Evolutionary conservation across 2,113 vertebrate genomes (phyloP), one percentile per base, ranked within the genome.

Genomic region (Channa maculata): DNA sequence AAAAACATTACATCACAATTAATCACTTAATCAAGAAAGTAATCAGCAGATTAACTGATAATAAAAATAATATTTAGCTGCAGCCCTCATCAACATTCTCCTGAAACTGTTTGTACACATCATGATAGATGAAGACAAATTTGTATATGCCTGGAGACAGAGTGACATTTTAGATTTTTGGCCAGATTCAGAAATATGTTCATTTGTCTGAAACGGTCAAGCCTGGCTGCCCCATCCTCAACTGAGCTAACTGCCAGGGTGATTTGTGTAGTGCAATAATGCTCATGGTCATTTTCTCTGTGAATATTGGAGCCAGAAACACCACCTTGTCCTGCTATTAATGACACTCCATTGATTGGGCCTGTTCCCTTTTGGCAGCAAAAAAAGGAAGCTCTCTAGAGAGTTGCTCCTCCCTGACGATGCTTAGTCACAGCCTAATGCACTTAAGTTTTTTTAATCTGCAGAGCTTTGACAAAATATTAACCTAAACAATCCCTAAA

Each of bases 321-420:
- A 75, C 75, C 85, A 69, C 62, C 58, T 82, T 43, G 51, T 63
- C 57, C 57, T 36, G 57, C 67, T 83, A 76, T 89, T 86, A 90
- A 89, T 80, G 82, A 83, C 65, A 65, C 75, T 77, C 66, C 49
- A 65, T 87, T 83, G 75, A 88, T 86, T 86, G 64, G 71, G 52
- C 8, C 58, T 37, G 33, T 82, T 81, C 50, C 43, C 37, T 44
- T 62, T 78, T 72, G 51, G 51, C 45, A 76, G n/a, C 3, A 41
- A 39, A 62, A 78, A 71, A 66, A 52, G 39, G 39, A 24, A 45
- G 10, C 3, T 64, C 72, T 63, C 65, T 5, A 5, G 60, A 48
- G 69, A 34, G 11, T 53, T 76, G 2, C 48, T 57, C 37, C 8
- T 54, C 69, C 58, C 34, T 5, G 14, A 70, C 48, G 61, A 63